phyloP scores from a whole-genome alignment of 30 jellyfish, hydroid and myxozoan genomes.

The Nemopilema nomurai region DNA sequence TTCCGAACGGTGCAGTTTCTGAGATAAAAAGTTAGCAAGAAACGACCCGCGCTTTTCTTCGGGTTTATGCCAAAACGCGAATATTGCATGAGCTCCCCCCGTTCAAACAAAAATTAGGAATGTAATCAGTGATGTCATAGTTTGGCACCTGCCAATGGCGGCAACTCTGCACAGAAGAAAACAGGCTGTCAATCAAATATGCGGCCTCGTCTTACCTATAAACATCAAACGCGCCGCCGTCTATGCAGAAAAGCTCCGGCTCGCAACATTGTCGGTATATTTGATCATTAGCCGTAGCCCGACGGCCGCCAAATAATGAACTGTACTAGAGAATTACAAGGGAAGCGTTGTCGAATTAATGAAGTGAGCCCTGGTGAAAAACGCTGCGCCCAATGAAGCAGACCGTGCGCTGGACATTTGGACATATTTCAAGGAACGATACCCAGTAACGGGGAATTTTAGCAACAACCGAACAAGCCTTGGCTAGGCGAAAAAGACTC shows the following conservation, averaged over 20 bases:
- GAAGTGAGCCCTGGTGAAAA: background rate
- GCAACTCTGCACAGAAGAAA: conserved; percentile 87
- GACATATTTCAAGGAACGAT: too few species aligned
- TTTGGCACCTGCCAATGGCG: conserved; percentile 99
- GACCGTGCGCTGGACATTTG: too few species aligned
- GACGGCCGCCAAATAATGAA: conserved; percentile 29
- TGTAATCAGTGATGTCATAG: conserved; percentile 95
- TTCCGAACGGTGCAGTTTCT: too few species aligned
- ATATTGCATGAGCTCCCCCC: conserved; percentile 12
- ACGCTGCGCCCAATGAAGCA: background rate
- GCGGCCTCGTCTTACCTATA: conserved; percentile 95
- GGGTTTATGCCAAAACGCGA: background rate
- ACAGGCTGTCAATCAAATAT: conserved; percentile 79
- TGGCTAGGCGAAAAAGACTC: too few species aligned
- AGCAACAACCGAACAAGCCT: too few species aligned
- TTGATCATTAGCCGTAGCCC: conserved; percentile 55
- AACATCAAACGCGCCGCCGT: conserved; percentile 93
- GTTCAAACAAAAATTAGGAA: conserved; percentile 23
- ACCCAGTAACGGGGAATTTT: too few species aligned
- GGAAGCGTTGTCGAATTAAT: background rate
- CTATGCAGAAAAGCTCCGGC: conserved; percentile 86
- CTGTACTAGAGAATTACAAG: background rate
- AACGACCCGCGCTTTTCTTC: background rate
- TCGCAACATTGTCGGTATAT: conserved; percentile 67
- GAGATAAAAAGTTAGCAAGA: too few species aligned